Percentiles rank a stretch among this genome's conserved stretches.
These are phyloP conservation scores for Gymnarchus niloticus DNA, from an alignment of 2,113 vertebrate species.

Conservation along the genomic window DNA sequence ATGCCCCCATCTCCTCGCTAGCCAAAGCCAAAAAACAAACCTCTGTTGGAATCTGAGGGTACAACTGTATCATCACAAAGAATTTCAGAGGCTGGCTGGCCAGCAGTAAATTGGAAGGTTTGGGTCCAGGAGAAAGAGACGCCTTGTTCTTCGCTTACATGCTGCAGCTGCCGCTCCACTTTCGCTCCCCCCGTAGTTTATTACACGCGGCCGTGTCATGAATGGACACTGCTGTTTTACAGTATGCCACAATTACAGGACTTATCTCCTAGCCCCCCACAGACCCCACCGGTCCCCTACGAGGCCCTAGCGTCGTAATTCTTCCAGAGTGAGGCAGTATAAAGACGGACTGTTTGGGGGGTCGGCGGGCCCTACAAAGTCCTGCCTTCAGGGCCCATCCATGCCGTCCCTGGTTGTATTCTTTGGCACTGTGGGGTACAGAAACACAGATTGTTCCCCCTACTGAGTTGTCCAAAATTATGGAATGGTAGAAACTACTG, in stretches of 20 bases:
- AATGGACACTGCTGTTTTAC: conserved; percentile 78
- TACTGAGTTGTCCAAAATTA: conserved; percentile 57
- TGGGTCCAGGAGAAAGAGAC: conserved; percentile 71
- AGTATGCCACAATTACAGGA: conserved; percentile 75
- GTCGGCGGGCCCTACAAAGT: conserved; percentile 65
- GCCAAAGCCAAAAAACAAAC: conserved; percentile 41
- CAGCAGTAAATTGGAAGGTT: conserved; percentile 58
- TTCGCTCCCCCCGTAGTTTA: conserved; percentile 59
- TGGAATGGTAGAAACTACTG: conserved; percentile 52
- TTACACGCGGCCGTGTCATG: conserved; percentile 71
- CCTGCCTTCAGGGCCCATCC: conserved; percentile 64
- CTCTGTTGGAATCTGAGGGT: conserved; percentile 50
- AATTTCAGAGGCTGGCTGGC: conserved; percentile 40
- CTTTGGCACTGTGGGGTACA: conserved; percentile 70
- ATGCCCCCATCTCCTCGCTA: not conserved
- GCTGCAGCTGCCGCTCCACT: conserved; percentile 65
- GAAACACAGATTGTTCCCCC: conserved; percentile 72
- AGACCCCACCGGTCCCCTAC: conserved; percentile 72
- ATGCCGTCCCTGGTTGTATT: conserved; percentile 68
- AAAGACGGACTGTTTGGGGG: conserved; percentile 83
- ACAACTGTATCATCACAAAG: conserved; percentile 61
- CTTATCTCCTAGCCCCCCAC: conserved; percentile 73
- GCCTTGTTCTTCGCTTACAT: conserved; percentile 62
- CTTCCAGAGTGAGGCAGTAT: conserved; percentile 75
- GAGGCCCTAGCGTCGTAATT: conserved; percentile 72